Conservation (phyloP, 2,113 vertebrate genomes). For the Crotalus viridis region DNA sequence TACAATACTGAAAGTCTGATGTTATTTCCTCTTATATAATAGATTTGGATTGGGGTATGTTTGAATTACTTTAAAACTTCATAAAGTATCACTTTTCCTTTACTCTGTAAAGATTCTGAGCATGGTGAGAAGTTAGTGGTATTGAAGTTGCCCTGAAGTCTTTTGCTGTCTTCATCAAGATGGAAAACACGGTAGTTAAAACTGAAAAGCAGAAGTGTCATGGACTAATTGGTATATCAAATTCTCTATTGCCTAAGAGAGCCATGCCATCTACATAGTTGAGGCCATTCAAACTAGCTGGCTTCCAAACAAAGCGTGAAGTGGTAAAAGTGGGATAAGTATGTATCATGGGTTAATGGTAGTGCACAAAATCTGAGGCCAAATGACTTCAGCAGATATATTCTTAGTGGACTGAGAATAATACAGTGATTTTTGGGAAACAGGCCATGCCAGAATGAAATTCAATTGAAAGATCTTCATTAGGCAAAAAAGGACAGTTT, state of each 20-base stretch:
- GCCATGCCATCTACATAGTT: neutral
- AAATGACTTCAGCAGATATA: neutral
- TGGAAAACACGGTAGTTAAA: neutral
- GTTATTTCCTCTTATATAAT: neutral
- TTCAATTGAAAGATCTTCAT: neutral
- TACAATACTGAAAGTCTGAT: neutral
- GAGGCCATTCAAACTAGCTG: neutral
- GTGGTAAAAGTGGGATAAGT: neutral
- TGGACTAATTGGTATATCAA: neutral
- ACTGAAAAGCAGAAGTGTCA: neutral
- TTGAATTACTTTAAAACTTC: neutral
- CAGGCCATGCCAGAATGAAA: neutral
- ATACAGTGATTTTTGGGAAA: neutral
- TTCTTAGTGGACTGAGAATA: neutral
- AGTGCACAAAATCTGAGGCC: neutral
- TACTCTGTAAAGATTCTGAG: neutral
- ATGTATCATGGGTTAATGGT: neutral
- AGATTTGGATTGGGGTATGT: neutral
- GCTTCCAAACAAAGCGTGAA: neutral
- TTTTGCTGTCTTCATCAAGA: neutral
- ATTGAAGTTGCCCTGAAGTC: neutral
- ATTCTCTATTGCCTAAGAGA: neutral
- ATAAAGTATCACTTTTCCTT: neutral
- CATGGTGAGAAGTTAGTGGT: neutral
- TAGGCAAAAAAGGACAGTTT: neutral